These are phyloP conservation scores for Diloba caeruleocephala DNA, from an alignment of 2,888 invertebrate species.

Conservation along the genomic window DNA sequence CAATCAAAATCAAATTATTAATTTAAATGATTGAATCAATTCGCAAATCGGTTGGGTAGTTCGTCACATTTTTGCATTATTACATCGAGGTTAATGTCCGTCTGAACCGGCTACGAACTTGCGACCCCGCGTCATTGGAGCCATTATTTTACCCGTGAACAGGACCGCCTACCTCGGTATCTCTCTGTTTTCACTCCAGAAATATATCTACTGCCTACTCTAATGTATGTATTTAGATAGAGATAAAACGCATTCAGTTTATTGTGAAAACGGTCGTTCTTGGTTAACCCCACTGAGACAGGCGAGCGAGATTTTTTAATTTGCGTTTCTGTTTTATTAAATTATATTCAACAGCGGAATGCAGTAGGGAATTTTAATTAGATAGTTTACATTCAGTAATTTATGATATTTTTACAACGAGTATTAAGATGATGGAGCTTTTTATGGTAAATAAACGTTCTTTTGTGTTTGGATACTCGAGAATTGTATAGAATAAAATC, in stretches of 20 bases:
- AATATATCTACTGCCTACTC: conserved; percentile 10
- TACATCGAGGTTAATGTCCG: conserved; percentile 65
- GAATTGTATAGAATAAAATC: no score
- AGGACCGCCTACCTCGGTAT: conserved; percentile 42
- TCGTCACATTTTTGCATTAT: conserved; percentile 56
- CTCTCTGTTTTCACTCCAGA: conserved; percentile 35
- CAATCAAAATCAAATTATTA: conserved; percentile 29
- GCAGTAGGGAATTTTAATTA: no score
- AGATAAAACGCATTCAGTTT: conserved; percentile 13
- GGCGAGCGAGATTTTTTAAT: conserved; percentile 10
- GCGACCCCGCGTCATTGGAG: conserved; percentile 66
- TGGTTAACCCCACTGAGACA: conserved; percentile 5
- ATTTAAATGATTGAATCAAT: conserved; percentile 26
- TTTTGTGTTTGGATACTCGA: background rate
- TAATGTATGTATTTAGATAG: conserved; percentile 3
- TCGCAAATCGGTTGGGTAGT: conserved; percentile 18
- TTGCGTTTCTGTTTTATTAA: background rate
- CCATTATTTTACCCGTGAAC: conserved; percentile 60
- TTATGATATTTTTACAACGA: background rate
- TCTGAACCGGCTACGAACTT: conserved; percentile 67
- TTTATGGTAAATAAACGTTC: conserved; percentile 1
- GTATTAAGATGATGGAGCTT: conserved; percentile 4
- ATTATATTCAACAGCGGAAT: no score
- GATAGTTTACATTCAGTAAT: background rate
- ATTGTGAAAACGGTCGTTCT: conserved; percentile 9